Evolutionary conservation across 2,113 vertebrate genomes (phyloP).

Genomic region (Siniperca chuatsi): DNA sequence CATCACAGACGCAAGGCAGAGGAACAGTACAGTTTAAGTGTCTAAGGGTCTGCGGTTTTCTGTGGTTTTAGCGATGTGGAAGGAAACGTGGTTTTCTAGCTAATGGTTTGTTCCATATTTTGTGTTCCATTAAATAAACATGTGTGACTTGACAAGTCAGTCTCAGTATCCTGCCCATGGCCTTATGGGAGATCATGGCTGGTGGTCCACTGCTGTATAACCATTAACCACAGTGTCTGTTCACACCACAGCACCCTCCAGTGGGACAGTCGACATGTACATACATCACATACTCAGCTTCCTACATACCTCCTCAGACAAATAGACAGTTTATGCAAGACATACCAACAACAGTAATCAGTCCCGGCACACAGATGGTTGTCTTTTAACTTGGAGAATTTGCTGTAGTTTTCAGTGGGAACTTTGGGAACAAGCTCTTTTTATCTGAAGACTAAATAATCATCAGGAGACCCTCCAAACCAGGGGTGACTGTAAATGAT

Average conservation of each 20-base stretch:
- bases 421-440: conserved; percentile 32
- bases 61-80: conserved; percentile 17
- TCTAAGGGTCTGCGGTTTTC: conserved; percentile 25
- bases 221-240: conserved; percentile 46
- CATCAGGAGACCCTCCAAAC: conserved; percentile 34
- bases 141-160: conserved; percentile 50
- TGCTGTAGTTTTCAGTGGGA: conserved; percentile 21
- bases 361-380: conserved; percentile 39
- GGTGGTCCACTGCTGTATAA: conserved; percentile 59
- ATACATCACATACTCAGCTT: conserved; percentile 44
- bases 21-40: conserved; percentile 31
- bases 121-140: conserved; percentile 59
- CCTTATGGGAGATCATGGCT: conserved; percentile 44
- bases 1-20: conserved; percentile 27
- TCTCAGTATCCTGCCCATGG: conserved; percentile 28
- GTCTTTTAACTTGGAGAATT: conserved; percentile 30
- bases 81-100: conserved; percentile 44
- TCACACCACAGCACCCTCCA: conserved; percentile 54
- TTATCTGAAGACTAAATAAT: conserved; percentile 59
- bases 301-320: conserved; percentile 45
- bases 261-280: conserved; percentile 54
- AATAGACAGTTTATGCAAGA: conserved; percentile 60
- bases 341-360: conserved; percentile 33
- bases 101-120: conserved; percentile 41
- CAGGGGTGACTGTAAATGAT: conserved; percentile 55